Evolutionary conservation across 35 echinoderm and acorn worm species (phyloP), one percentile per base, ranked within the genome.

Genomic region (Ophioderma brevispina): DNA sequence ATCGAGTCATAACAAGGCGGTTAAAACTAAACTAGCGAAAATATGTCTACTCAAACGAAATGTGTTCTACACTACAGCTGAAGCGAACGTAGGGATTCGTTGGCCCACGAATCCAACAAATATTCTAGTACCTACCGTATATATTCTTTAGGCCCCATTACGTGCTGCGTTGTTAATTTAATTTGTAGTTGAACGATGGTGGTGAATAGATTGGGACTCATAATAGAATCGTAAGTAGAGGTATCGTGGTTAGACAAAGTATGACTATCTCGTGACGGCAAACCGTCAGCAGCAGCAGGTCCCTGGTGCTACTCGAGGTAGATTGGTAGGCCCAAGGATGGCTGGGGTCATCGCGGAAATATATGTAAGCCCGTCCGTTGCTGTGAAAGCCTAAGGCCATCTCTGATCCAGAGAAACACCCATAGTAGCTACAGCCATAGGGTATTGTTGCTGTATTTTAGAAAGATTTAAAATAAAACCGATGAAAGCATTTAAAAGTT

Each of bases 181-280:
- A 96, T 87, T 33, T 81, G 49, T 33, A 79, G 75, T 37, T 89
- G 81, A 82, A 70, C 84, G 11, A 52, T 1, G 36, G 75, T 39
- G 43, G 23, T 15, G 13, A 43, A 52, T 13, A 70, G 32, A 37
- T 98, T 95, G 40, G 87, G 64, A 6, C 87, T 88, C 63, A 91
- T 93, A 90, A 99, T 93, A 75, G 92, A 85, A 38, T 87, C 87
- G 1, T 38, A 17, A 1, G 17, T 36, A 13, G 32, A 21, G 36
- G 63, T 78, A 32, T 49, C 84, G 55, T 99, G 97, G 33, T 35
- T 55, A 3, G 95, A 94, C 0, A 99, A 78, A 8, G 93, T 81
- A 55, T 99, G 97, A 55, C 97, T 94, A 99, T 93, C 82, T 99
- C 97, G 63, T 99, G 97, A 0, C n/a, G n/a, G n/a, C n/a, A n/a